Percentiles rank a stretch among this genome's conserved stretches.
phyloP scores from a whole-genome alignment of 2,888 invertebrate genomes.

The Lypha dubia region DNA sequence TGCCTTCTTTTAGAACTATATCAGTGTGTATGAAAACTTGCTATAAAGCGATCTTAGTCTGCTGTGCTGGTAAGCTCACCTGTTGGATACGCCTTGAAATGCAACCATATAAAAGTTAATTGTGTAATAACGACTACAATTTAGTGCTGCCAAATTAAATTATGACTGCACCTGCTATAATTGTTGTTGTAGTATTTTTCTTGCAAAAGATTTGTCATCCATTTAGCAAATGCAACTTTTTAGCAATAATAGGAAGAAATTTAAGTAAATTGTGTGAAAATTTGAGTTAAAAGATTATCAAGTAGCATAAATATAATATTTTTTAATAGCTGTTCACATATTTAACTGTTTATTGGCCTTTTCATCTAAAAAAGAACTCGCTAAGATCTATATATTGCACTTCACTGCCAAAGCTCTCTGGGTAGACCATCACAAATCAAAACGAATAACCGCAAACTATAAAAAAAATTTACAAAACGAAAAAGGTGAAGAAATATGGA shows the following conservation, averaged over 20 bases:
- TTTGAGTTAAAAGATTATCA: constrained; percentile 2
- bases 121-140: constrained; percentile 16
- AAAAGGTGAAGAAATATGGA: constrained; percentile 76
- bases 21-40: too few species aligned
- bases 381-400: constrained; percentile 43
- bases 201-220: constrained; percentile 69
- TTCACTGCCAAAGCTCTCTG: constrained; percentile 59
- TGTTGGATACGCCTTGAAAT: background rate
- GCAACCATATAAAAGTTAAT: background rate
- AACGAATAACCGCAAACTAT: constrained; percentile 47
- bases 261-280: constrained; percentile 29
- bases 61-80: too few species aligned
- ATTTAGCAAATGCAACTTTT: constrained; percentile 62
- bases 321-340: constrained; percentile 19
- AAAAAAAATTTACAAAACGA: constrained; percentile 47
- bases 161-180: constrained; percentile 44
- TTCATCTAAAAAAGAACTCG: constrained; percentile 9
- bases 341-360: constrained; percentile 7
- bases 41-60: too few species aligned
- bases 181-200: constrained; percentile 66
- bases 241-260: constrained; percentile 48
- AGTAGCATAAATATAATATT: background rate
- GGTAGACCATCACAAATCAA: constrained; percentile 48
- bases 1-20: too few species aligned
- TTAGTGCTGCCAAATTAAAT: constrained; percentile 41